A percentile compares a stretch with the other conserved stretches of the same genome.
Conservation (phyloP, 2,113 vertebrate genomes). For the Odontesthes bonariensis region DNA sequence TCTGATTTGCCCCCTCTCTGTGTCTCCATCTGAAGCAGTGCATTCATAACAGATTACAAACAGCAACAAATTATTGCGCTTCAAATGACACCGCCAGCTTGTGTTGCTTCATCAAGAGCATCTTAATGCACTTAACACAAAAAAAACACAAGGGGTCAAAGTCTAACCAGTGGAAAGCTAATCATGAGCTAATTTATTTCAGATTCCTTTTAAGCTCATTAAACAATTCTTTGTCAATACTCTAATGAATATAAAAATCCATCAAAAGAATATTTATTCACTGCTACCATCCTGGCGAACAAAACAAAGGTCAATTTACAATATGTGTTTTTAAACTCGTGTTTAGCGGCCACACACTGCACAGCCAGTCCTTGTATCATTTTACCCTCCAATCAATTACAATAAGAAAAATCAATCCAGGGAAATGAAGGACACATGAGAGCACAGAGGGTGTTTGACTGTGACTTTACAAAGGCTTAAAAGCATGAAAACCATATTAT, state of each 20-base stretch:
- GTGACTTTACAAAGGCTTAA: conserved; percentile 35
- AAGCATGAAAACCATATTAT: conserved; percentile 33
- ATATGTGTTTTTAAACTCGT: conserved; percentile 5
- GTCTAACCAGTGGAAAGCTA: conserved; percentile 21
- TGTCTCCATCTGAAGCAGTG: not conserved
- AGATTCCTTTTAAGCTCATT: conserved; percentile 30
- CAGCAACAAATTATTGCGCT: conserved; percentile 13
- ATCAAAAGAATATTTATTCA: conserved; percentile 29
- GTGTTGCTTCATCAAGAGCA: conserved; percentile 46
- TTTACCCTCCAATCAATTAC: conserved; percentile 47
- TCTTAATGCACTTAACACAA: conserved; percentile 9
- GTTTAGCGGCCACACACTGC: conserved; percentile 16
- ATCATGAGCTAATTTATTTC: conserved; percentile 44
- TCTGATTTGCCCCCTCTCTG: conserved; percentile 30
- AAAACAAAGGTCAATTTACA: conserved; percentile 36
- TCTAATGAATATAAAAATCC: conserved; percentile 23
- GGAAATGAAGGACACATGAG: conserved; percentile 34
- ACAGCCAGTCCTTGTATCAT: conserved; percentile 22
- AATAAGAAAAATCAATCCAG: conserved; percentile 46
- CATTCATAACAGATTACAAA: conserved; percentile 2
- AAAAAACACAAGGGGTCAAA: conserved; percentile 37
- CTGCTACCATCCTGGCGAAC: conserved; percentile 11
- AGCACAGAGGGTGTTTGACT: conserved; percentile 32
- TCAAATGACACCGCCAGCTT: conserved; percentile 48
- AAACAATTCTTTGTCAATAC: conserved; percentile 13